These are phyloP conservation scores for Drosophila neonasuta DNA, from an alignment of 2,888 invertebrate genomes.

Conservation along the genomic window DNA sequence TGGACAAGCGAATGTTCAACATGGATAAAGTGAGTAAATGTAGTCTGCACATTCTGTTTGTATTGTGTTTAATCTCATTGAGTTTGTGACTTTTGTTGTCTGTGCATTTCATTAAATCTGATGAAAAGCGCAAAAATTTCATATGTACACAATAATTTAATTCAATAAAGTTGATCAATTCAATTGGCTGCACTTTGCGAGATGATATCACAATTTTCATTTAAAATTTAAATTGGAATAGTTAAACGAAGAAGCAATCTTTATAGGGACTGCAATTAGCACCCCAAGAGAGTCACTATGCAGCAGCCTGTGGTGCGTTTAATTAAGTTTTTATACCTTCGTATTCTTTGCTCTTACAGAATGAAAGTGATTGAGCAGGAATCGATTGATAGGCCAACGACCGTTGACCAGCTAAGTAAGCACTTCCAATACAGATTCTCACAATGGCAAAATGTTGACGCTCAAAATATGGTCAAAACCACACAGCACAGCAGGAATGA, in stretches of 20 bases:
- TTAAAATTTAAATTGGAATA: constrained; percentile 26
- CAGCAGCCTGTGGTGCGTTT: constrained; percentile 29
- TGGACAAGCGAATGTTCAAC: neutral
- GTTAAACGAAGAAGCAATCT: neutral
- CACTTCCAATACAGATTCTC: constrained; percentile 46
- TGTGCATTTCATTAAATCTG: constrained; percentile 64
- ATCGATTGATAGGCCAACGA: constrained; percentile 44
- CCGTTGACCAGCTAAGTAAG: constrained; percentile 39
- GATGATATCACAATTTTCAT: constrained; percentile 32
- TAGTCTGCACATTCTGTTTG: constrained; percentile 4
- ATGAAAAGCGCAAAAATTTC: constrained; percentile 10
- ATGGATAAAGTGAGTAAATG: constrained; percentile 2
- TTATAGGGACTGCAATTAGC: constrained; percentile 11
- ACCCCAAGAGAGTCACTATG: constrained; percentile 29
- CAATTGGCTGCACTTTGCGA: constrained; percentile 42
- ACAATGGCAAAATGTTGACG: constrained; percentile 39
- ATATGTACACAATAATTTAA: constrained; percentile 33
- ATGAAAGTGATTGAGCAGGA: constrained; percentile 45
- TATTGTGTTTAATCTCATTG: constrained; percentile 54
- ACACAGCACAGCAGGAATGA: constrained; percentile 39
- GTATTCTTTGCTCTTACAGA: constrained; percentile 20
- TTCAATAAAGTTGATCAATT: constrained; percentile 47
- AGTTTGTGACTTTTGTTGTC: constrained; percentile 72
- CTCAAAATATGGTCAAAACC: constrained; percentile 58
- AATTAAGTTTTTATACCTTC: constrained; percentile 30